Evolutionary conservation across 1,140 invertebrate genomes (phyloP), one percentile per base, ranked within the genome.

Genomic region (Drosophila asahinai): DNA sequence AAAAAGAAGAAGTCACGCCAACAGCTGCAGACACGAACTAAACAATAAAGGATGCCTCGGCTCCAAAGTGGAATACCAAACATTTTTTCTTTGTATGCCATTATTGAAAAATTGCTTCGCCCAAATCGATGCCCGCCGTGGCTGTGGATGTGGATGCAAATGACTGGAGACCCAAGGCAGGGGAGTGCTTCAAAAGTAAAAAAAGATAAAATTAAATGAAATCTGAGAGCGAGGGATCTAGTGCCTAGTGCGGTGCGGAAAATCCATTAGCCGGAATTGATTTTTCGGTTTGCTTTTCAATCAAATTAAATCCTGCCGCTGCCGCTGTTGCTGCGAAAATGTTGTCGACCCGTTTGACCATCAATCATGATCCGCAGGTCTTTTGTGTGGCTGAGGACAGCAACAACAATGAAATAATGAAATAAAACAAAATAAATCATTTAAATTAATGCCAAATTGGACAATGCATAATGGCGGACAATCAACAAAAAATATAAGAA

Each of bases 221-320:
- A 78, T 52, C 61, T 45, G 64, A 73, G 45, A 60, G 38, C 43
- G 36, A 48, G 66, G 33, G 38, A 73, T 74, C 71, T 73, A 68
- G 55, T 11, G 33, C 30, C 54, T 74, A 78, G 62, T 74, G 67
- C 68, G 47, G 55, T 51, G 68, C 38, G 27, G 19, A 65, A 72
- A 83, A 84, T 73, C 81, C 81, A 84, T 84, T 84, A 83, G 49
- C 73, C 38, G 57, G 77, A 83, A 80, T 80, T 81, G 66, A 87
- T 83, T 78, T 78, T 78, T 70, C 74, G 74, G 38, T 71, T 78
- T 77, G 59, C 75, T 63, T 66, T 80, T 76, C 80, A 86, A 86
- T 86, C 86, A 83, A 87, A 73, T 87, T 52, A 80, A 80, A 87
- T 86, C 76, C 47, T 71, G 77, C 25, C 15, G 70, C 54, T 70